Conservation (phyloP, 1,140 invertebrate species). For the Cepaea nemoralis region DNA sequence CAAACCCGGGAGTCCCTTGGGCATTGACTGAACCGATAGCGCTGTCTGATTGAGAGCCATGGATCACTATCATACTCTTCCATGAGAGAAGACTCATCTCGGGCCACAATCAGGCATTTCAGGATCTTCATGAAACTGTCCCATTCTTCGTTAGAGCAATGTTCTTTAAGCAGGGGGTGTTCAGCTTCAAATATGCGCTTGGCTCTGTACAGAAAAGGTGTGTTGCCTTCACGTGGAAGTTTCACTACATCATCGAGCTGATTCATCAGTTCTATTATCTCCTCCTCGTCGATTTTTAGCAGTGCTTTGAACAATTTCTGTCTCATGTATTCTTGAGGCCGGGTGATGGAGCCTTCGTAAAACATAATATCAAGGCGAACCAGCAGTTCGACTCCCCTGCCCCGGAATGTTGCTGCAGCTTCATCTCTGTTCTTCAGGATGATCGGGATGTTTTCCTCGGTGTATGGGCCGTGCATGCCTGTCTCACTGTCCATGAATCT, state of each 20-base stretch:
- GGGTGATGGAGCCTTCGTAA: constrained; percentile 53
- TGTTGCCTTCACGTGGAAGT: constrained; percentile 44
- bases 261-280: constrained; percentile 36
- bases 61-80: constrained; percentile 60
- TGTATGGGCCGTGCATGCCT: constrained; percentile 59
- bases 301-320: constrained; percentile 48
- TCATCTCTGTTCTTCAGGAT: constrained; percentile 50
- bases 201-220: constrained; percentile 42
- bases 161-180: constrained; percentile 47
- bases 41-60: constrained; percentile 50
- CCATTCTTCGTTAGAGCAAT: constrained; percentile 48
- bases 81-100: constrained; percentile 44
- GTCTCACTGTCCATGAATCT: constrained; percentile 54
- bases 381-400: constrained; percentile 50
- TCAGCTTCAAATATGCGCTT: constrained; percentile 45
- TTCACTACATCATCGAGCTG: constrained; percentile 29
- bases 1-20: constrained; percentile 39
- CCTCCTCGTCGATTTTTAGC: constrained; percentile 36
- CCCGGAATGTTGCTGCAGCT: constrained; percentile 48
- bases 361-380: constrained; percentile 57
- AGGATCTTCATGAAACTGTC: constrained; percentile 34
- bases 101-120: constrained; percentile 40
- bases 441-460: constrained; percentile 57
- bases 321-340: constrained; percentile 42
- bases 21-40: constrained; percentile 43